phyloP scores from a whole-genome alignment of 2,113 vertebrate genomes.

The Microcebus lehilahytsara region DNA sequence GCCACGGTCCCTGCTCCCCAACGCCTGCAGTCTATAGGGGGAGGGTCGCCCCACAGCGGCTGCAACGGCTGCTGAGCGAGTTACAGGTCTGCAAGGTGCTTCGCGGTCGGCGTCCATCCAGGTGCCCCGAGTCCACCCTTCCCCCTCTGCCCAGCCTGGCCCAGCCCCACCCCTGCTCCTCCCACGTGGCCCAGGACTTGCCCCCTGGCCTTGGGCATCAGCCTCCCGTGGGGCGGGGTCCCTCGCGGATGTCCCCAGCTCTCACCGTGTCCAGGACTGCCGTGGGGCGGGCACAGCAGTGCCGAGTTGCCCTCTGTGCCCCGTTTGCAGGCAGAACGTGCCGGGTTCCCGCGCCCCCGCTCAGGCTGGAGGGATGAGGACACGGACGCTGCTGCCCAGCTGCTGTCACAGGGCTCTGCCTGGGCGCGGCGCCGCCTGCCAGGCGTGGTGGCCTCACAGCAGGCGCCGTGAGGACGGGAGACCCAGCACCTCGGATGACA shows the following conservation, averaged over 20 bases:
- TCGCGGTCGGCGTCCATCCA: accelerated
- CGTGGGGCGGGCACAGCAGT: accelerated
- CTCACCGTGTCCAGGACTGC: accelerated
- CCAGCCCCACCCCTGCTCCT: too few relatives aligned
- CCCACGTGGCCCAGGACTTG: not conserved
- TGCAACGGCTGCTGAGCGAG: accelerated
- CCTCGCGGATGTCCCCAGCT: not conserved
- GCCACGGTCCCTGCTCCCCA: not conserved
- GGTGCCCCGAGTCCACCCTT: accelerated
- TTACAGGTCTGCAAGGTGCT: accelerated
- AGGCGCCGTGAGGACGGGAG: not conserved
- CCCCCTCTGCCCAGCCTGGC: not conserved
- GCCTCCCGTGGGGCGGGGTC: accelerated
- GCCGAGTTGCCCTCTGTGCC: accelerated
- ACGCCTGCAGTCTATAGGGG: accelerated
- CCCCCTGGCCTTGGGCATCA: not conserved
- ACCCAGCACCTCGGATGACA: not conserved
- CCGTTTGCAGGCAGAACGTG: not conserved
- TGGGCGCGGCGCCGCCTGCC: not conserved
- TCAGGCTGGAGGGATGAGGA: not conserved
- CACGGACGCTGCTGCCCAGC: not conserved
- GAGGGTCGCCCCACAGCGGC: too few relatives aligned
- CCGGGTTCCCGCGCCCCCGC: not conserved
- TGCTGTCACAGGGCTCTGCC: not conserved
- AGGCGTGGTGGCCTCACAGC: not conserved